A percentile compares a stretch with the other conserved stretches of the same genome.
phyloP scores from a whole-genome alignment of 2,113 vertebrate genomes.

The Callopanchax toddi region DNA sequence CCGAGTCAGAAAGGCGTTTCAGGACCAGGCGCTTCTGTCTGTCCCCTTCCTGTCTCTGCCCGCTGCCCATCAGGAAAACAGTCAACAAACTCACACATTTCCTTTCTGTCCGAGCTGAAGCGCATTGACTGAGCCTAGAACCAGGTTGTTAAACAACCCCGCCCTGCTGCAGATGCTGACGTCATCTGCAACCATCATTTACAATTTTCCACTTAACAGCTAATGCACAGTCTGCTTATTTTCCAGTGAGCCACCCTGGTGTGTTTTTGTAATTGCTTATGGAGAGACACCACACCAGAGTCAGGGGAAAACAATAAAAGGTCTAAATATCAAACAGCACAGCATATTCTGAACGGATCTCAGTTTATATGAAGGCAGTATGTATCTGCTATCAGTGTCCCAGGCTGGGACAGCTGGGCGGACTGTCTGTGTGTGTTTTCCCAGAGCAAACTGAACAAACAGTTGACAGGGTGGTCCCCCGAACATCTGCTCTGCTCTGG shows the following conservation, averaged over 20 bases:
- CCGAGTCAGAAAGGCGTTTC: conserved; percentile 24
- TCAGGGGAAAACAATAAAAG: conserved; percentile 54
- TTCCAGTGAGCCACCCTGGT: conserved; percentile 41
- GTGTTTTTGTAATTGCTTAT: conserved; percentile 32
- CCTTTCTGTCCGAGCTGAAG: conserved; percentile 35
- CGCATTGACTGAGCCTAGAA: conserved; percentile 29
- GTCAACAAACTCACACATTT: conserved; percentile 58
- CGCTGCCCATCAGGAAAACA: conserved; percentile 71
- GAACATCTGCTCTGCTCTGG: conserved; percentile 66
- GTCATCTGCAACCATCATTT: conserved; percentile 46
- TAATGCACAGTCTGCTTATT: conserved; percentile 43
- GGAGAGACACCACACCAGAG: conserved; percentile 19
- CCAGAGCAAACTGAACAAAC: conserved; percentile 63
- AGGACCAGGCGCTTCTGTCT: conserved; percentile 24
- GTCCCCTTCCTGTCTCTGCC: conserved; percentile 56
- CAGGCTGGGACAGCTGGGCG: conserved; percentile 32
- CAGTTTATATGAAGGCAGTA: conserved; percentile 33
- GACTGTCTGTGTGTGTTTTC: conserved; percentile 45
- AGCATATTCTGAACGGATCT: conserved; percentile 42
- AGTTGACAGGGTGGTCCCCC: conserved; percentile 65
- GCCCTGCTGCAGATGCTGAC: conserved; percentile 56
- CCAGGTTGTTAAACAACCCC: conserved; percentile 34
- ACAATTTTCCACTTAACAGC: conserved; percentile 55
- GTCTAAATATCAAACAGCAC: conserved; percentile 54
- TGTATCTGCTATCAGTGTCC: conserved; percentile 47